Conservation (phyloP, 2,797 vertebrate species). For the Selene dorsalis region DNA sequence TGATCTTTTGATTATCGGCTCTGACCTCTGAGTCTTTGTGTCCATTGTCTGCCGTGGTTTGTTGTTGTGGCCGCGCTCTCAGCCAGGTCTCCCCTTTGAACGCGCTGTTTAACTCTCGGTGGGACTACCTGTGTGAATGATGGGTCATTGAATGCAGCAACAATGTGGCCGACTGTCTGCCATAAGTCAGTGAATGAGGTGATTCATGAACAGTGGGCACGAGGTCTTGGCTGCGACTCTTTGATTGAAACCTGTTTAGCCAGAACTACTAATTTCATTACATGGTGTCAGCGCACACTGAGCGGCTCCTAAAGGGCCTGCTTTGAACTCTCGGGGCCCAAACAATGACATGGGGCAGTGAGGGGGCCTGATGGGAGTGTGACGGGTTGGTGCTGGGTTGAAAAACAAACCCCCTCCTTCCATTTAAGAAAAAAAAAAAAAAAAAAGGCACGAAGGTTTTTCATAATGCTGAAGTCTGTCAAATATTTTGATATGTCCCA, state of each 20-base stretch:
- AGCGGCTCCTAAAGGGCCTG: conserved; percentile 90
- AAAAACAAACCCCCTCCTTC: conserved; percentile 69
- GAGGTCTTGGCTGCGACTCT: conserved; percentile 85
- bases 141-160: conserved; percentile 56
- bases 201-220: conserved; percentile 75
- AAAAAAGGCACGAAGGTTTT: conserved; percentile 84
- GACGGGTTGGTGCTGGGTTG: conserved; percentile 93
- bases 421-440: not conserved
- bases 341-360: conserved; percentile 93
- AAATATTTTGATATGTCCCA: conserved; percentile 99
- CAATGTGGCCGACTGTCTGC: conserved; percentile 68
- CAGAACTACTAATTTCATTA: conserved; percentile 95
- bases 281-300: conserved; percentile 94
- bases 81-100: conserved; percentile 64
- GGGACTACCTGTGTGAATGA: conserved; percentile 81
- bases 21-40: conserved; percentile 19
- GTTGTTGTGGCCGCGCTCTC: conserved; percentile 18
- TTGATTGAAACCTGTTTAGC: conserved; percentile 97
- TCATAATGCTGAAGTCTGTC: conserved; percentile 99
- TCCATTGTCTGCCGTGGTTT: not conserved
- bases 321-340: conserved; percentile 91
- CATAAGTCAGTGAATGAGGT: conserved; percentile 76
- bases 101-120: conserved; percentile 51
- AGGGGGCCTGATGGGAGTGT: conserved; percentile 88
- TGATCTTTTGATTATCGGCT: conserved; percentile 13